Evolutionary conservation across 2,797 vertebrate species (phyloP).

Genomic region (Eurystomus glaucurus): DNA sequence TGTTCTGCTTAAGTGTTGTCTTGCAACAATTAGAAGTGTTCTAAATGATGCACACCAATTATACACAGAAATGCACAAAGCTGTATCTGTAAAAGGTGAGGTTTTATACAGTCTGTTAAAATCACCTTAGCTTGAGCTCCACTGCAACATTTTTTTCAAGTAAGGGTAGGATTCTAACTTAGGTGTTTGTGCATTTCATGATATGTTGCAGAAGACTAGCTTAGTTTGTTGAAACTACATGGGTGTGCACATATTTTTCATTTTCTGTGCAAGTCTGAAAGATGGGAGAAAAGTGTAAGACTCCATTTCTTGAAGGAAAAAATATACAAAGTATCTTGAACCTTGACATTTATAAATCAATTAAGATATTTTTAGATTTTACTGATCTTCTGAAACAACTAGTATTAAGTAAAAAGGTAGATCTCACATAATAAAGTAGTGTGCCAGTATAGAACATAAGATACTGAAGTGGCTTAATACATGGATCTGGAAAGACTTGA

Average conservation of each 20-base stretch:
- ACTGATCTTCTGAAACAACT: not conserved
- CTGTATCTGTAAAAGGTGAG: not conserved
- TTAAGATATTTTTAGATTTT: not conserved
- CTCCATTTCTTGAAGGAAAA: not conserved
- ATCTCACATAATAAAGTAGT: not conserved
- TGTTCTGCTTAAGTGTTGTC: not conserved
- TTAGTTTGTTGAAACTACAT: not conserved
- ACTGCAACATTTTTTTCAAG: not conserved
- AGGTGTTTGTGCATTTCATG: not conserved
- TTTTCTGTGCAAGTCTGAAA: not conserved
- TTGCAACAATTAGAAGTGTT: not conserved
- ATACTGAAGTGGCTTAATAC: not conserved
- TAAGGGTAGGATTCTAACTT: not conserved
- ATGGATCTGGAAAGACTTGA: not conserved
- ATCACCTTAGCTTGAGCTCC: not conserved
- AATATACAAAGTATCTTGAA: not conserved
- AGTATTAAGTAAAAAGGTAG: not conserved
- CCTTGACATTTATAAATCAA: not conserved
- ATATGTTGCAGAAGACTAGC: not conserved
- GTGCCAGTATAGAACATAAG: not conserved
- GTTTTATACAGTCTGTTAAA: not conserved
- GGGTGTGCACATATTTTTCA: accelerated
- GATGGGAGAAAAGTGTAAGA: not conserved
- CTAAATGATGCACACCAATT: not conserved
- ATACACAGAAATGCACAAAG: not conserved